Evolutionary conservation across 2,888 invertebrate species (phyloP), one percentile per base, ranked within the genome.

Genomic region (Pyrochroa serraticornis): DNA sequence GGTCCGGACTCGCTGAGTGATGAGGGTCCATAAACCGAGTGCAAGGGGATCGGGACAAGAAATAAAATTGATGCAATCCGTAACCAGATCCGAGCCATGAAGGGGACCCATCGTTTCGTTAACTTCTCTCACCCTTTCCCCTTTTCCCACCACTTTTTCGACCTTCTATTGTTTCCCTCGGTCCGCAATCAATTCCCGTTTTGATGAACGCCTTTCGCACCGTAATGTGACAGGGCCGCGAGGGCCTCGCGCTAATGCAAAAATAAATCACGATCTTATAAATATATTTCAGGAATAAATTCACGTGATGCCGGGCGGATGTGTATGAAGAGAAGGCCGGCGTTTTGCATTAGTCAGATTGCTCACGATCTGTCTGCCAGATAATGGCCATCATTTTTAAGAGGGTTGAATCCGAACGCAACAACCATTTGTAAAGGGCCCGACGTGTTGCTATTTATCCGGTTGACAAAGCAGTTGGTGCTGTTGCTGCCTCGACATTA

Each of bases 371-470:
- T 75, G 75, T 77, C 77, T 75, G 62, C 66, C 64, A 68, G 72
- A 77, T 77, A 77, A 77, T 79, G 72, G 78, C 70, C 70, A 72
- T 76, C 77, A 79, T 78, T 77, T 78, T 79, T 77, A 78, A 77
- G 75, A 72, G 75, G 75, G 75, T 67, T 70, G 71, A 73, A 72
- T 72, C 71, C 71, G 70, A 72, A 74, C 72, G 70, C 74, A 66
- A 63, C 67, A 60, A 71, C 72, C 74, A 76, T 76, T 77, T 75
- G 76, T 75, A 74, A 70, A 60, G 66, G 70, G 65, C 67, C 66
- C 69, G 75, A 77, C 75, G 72, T 74, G 73, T 72, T 71, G 74
- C 75, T 75, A 77, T 77, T 77, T 74, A 77, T 77, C 63, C 71
- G 65, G 68, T 69, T 72, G 75, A 72, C 72, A 71, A 70, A 71